Conservation (phyloP, 2,797 vertebrate genomes). For the Morus bassanus region DNA sequence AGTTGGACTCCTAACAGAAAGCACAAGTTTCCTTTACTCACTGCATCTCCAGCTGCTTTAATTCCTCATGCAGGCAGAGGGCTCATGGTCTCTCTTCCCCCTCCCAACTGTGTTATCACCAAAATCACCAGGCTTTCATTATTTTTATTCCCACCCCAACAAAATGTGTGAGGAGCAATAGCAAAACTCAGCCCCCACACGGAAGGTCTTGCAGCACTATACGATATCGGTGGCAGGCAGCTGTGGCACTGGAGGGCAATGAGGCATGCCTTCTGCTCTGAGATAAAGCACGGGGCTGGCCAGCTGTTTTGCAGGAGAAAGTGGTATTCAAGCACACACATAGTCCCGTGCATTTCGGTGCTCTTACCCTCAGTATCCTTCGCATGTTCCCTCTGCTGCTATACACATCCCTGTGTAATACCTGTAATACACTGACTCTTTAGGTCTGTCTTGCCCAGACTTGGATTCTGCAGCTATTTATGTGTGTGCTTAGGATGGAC, state of each 20-base stretch:
- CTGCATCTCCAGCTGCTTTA: background rate
- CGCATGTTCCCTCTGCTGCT: background rate
- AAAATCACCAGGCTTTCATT: background rate
- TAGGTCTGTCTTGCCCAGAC: background rate
- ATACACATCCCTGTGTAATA: too few relatives aligned
- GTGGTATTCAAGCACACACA: background rate
- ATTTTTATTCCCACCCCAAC: background rate
- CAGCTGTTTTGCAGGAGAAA: background rate
- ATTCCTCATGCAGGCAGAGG: background rate
- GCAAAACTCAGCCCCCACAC: background rate
- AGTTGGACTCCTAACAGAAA: background rate
- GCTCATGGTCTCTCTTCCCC: background rate
- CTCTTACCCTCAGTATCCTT: background rate
- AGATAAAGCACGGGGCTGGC: background rate
- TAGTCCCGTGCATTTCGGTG: background rate
- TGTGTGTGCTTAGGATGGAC: accelerated
- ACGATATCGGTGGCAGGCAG: background rate
- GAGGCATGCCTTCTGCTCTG: background rate
- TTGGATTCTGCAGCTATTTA: background rate
- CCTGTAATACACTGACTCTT: background rate
- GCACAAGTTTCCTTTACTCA: background rate
- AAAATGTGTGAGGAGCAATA: background rate
- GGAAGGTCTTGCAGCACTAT: background rate
- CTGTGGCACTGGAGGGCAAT: background rate
- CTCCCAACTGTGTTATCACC: background rate